These are phyloP conservation scores for Papilio glaucus DNA, from an alignment of 1,140 invertebrate genomes.

Conservation along the genomic window DNA sequence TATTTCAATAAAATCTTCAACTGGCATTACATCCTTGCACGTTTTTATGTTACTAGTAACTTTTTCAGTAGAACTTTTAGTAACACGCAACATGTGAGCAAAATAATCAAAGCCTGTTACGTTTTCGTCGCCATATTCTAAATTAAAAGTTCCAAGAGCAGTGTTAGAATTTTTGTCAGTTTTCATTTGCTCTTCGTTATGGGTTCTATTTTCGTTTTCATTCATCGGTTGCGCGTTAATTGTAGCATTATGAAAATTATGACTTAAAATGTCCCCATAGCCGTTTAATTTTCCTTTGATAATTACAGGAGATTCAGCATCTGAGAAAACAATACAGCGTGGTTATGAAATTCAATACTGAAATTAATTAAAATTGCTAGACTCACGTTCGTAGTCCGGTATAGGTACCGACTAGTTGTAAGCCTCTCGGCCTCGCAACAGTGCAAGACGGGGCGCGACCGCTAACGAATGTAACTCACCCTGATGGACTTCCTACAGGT, in stretches of 20 bases:
- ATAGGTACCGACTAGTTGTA: no score
- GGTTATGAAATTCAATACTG: no score
- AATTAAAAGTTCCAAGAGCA: not conserved
- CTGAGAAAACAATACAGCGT: conserved; percentile 22
- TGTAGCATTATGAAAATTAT: not conserved
- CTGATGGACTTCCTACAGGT: no score
- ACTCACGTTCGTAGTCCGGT: no score
- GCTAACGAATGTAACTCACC: no score
- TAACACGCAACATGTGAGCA: conserved; percentile 57
- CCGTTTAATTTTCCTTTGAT: not conserved
- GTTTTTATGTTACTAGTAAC: conserved; percentile 43
- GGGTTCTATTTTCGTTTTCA: conserved; percentile 17
- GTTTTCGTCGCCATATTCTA: conserved; percentile 40
- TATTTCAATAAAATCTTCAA: conserved; percentile 70
- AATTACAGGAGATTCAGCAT: not conserved
- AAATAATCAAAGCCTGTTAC: conserved; percentile 60
- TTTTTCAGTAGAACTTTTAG: conserved; percentile 42
- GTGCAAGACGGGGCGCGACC: no score
- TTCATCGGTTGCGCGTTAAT: conserved; percentile 19
- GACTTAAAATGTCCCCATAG: not conserved
- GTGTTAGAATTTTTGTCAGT: not conserved
- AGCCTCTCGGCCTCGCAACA: no score
- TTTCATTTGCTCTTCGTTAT: not conserved
- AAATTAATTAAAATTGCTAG: no score
- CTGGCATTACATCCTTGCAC: conserved; percentile 63